These are phyloP conservation scores for Scartelaos histophorus DNA, from an alignment of 2,113 vertebrate genomes.

Conservation along the genomic window DNA sequence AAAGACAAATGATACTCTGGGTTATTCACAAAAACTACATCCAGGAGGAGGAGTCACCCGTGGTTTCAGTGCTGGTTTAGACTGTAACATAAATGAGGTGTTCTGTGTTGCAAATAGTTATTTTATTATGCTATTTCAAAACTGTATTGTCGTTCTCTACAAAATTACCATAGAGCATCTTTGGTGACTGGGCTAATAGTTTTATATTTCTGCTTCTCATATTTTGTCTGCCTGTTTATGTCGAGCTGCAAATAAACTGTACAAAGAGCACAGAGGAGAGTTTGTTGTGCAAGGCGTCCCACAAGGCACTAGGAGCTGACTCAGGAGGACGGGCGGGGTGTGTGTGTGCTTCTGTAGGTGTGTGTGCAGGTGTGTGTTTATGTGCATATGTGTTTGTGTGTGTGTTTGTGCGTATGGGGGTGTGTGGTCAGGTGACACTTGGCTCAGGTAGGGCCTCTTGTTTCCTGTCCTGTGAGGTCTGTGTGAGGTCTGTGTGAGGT, in stretches of 20 bases:
- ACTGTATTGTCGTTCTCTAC: too few relatives aligned
- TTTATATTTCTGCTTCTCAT: background rate
- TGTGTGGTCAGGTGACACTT: constrained; percentile 68
- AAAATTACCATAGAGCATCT: background rate
- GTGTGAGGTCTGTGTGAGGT: constrained; percentile 14
- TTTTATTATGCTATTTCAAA: too few relatives aligned
- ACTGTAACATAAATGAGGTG: too few relatives aligned
- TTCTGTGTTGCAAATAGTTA: too few relatives aligned
- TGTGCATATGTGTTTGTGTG: too few relatives aligned
- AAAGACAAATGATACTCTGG: too few relatives aligned
- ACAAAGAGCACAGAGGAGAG: background rate
- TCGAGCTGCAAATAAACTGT: background rate
- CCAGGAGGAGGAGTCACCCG: too few relatives aligned
- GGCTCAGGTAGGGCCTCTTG: constrained; percentile 73
- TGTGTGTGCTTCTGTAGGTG: too few relatives aligned
- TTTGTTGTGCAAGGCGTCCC: constrained; percentile 24
- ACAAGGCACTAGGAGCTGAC: constrained; percentile 50
- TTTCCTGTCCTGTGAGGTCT: constrained; percentile 75
- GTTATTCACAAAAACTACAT: too few relatives aligned
- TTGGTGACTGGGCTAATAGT: background rate
- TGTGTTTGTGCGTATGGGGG: background rate
- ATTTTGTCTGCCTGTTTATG: background rate
- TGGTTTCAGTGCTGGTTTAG: too few relatives aligned
- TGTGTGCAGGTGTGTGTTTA: too few relatives aligned
- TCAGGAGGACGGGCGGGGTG: constrained; percentile 36